Base-by-base conservation (phyloP, 2,888 invertebrate genomes). In the Athetis lepigone region DNA sequence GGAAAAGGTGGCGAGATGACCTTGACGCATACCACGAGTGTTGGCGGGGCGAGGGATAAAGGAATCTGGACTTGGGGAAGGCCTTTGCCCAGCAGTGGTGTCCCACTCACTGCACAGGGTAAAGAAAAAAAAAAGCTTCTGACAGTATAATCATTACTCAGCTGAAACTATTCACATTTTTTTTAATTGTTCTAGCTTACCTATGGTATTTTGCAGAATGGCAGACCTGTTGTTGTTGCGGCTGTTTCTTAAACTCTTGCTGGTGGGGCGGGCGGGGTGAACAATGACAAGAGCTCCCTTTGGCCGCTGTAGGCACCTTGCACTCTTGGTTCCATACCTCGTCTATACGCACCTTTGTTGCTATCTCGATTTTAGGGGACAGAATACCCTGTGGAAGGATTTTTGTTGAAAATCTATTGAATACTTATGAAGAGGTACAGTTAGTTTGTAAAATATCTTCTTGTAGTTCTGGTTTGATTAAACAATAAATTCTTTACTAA, bases 291-390 rank as follows among this genome's bases (percentile, higher is more conserved):
- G 80, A 57, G 8, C 65, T 79, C 1, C 79, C 43, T 50, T 87
- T 88, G 1, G 71, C 33, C 0, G 69, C 21, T 0, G 70, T 36
- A 0, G 65, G 70, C 36, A 37, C 57, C 25, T 36, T 61, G 6
- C 61, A 51, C 0, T 76, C 75, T 29, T 87, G 84, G 62, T 85
- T 85, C 88, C 89, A 90, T 2, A 96, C 94, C 87, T 97, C 97
- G 84, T 97, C 96, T 61, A 97, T 96, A 0, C 96, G 95, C 2
- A 97, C 96, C 84, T 96, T 96, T 0, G 97, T 97, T 4, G 96
- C 95, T 59, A 97, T 92, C 89, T 97, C 97, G 61, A 97, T 96
- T 92, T 97, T 97, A 0, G 97, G 97, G 2, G 96, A 96, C 46
- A 97, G 91, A 43, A 97, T 97, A 49, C 97, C 97, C 97, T 97